Conservation (phyloP, 37 sponge, comb jelly and placozoan genomes). For the Theonella swinhoei region DNA sequence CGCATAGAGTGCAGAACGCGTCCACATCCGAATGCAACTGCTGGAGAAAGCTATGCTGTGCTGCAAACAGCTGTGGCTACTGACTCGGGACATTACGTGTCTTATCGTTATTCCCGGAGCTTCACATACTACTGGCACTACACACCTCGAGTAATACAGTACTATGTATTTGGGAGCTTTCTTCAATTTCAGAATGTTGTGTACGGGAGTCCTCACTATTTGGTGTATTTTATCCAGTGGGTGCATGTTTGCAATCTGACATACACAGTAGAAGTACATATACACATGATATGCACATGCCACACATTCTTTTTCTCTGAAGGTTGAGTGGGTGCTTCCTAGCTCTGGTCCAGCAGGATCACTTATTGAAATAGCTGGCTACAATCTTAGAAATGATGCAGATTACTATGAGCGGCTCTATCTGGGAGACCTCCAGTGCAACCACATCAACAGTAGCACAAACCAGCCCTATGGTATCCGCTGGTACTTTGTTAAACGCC, state of each 20-base stretch:
- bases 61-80: slow-evolving; percentile 1
- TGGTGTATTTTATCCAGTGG: no score
- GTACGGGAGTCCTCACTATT: no score
- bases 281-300: no score
- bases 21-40: slow-evolving; percentile 38
- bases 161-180: no score
- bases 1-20: slow-evolving; percentile 45
- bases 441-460: slow-evolving; percentile 16
- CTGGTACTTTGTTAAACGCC: neutral
- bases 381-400: neutral
- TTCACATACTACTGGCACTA: slow-evolving; percentile 43
- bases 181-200: no score
- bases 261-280: no score
- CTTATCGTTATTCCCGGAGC: neutral
- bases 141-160: slow-evolving; percentile 60
- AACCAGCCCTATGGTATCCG: slow-evolving; percentile 35
- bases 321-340: slow-evolving; percentile 42
- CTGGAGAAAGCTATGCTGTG: slow-evolving; percentile 11
- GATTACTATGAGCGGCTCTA: slow-evolving; percentile 29
- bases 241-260: no score
- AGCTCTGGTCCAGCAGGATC: slow-evolving; percentile 43
- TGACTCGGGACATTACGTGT: neutral
- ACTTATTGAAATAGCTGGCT: slow-evolving; percentile 42
- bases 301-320: no score
- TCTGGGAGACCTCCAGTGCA: slow-evolving; percentile 56